These are phyloP conservation scores for Cecropterus lyciades DNA, from an alignment of 1,140 invertebrate species.

Conservation along the genomic window DNA sequence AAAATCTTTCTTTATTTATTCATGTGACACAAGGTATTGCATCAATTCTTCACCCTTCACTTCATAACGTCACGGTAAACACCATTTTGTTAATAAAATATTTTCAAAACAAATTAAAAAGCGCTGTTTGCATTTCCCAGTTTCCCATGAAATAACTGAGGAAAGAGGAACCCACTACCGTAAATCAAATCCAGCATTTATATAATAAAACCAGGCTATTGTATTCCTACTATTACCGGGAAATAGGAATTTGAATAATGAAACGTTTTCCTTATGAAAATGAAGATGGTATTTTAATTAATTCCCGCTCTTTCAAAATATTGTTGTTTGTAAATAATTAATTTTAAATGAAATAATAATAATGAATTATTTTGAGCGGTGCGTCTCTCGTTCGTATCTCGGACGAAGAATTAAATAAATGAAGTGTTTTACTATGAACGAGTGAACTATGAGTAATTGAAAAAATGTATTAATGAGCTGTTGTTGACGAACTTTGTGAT, in stretches of 20 bases:
- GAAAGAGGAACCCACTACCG: neutral
- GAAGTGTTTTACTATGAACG: neutral
- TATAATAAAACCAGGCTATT: slow-evolving; percentile 5
- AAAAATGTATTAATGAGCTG: no score
- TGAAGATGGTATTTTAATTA: slow-evolving; percentile 11
- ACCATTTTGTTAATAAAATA: no score
- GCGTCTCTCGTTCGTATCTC: neutral
- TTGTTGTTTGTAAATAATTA: slow-evolving; percentile 16
- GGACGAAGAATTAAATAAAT: neutral
- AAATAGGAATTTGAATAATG: slow-evolving; percentile 4
- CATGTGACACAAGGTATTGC: no score
- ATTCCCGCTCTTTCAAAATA: slow-evolving; percentile 2
- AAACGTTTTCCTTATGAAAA: slow-evolving; percentile 14
- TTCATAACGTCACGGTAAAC: no score
- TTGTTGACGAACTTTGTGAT: no score
- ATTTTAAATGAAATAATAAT: slow-evolving; percentile 9
- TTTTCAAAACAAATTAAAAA: no score
- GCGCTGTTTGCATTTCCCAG: no score
- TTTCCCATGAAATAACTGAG: no score
- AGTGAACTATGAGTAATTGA: neutral
- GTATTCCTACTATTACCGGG: slow-evolving; percentile 1
- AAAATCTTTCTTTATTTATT: no score
- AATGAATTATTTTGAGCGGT: slow-evolving; percentile 1
- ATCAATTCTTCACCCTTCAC: no score
- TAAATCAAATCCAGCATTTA: neutral